Conservation (phyloP, 1,140 invertebrate species). For the Drosophila willistoni region DNA sequence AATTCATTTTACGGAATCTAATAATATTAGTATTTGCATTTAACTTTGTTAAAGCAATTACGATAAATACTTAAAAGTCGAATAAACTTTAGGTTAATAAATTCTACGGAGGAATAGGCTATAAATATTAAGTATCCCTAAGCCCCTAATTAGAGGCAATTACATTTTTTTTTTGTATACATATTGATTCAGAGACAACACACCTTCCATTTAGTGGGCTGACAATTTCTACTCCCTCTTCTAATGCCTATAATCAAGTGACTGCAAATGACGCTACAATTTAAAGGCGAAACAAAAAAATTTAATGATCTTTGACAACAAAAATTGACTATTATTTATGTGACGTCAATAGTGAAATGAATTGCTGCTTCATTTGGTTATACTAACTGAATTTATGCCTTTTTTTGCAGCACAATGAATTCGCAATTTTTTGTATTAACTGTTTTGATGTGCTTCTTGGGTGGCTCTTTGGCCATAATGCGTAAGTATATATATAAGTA, state of each 20-base stretch:
- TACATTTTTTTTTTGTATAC: neutral
- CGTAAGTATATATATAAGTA: conserved; percentile 43
- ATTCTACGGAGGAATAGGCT: no score
- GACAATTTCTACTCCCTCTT: neutral
- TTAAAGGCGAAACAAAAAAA: neutral
- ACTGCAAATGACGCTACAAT: conserved; percentile 1
- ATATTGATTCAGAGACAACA: neutral
- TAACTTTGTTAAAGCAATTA: no score
- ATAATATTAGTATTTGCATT: no score
- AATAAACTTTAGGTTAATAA: no score
- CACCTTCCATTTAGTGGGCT: neutral
- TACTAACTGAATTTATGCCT: neutral
- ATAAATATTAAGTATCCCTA: no score
- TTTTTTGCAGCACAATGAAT: conserved; percentile 44
- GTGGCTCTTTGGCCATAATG: conserved; percentile 43
- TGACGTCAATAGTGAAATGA: conserved; percentile 15
- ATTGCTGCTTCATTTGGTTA: neutral
- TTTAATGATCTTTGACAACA: neutral
- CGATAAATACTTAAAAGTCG: no score
- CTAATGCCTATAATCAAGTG: conserved; percentile 34
- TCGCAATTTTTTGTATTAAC: conserved; percentile 39
- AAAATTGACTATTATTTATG: neutral
- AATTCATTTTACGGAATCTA: no score
- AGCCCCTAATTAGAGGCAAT: neutral
- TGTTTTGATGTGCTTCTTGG: conserved; percentile 45